phyloP scores from a whole-genome alignment of 2,113 vertebrate genomes.

The Acrocephalus kingi region DNA sequence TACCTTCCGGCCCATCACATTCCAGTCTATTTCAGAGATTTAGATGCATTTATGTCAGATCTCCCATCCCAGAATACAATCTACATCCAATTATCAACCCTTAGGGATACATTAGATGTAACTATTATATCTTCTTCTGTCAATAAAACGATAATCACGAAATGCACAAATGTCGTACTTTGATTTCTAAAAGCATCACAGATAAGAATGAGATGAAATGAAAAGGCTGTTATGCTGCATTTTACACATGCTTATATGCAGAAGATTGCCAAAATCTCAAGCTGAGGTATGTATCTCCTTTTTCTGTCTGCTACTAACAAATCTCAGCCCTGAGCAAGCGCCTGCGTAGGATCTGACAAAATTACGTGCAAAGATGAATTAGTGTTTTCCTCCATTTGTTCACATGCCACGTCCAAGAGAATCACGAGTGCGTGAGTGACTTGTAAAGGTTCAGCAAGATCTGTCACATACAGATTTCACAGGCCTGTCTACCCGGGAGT shows the following conservation, averaged over 20 bases:
- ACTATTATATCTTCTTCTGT: slow-evolving; percentile 73
- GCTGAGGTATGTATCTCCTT: not conserved
- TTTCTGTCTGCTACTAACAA: not conserved
- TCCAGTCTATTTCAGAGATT: slow-evolving; percentile 66
- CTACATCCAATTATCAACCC: slow-evolving; percentile 62
- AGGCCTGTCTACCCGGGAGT: not conserved
- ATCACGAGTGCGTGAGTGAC: not conserved
- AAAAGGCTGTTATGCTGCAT: slow-evolving; percentile 21
- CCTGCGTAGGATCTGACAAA: not conserved
- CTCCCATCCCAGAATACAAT: slow-evolving; percentile 21
- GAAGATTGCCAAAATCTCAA: slow-evolving; percentile 25
- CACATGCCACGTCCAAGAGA: not conserved
- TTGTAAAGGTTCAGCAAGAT: not conserved
- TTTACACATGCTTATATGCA: slow-evolving; percentile 23
- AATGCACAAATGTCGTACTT: slow-evolving; percentile 66
- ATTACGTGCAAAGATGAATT: not conserved
- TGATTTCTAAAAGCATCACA: slow-evolving; percentile 50
- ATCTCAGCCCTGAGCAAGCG: not conserved
- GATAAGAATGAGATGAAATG: slow-evolving; percentile 56
- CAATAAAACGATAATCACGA: slow-evolving; percentile 72
- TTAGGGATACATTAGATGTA: slow-evolving; percentile 54
- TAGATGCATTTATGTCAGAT: slow-evolving; percentile 53
- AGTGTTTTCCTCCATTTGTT: not conserved
- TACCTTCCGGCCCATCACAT: slow-evolving; percentile 58
- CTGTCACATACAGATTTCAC: not conserved